Evolutionary conservation across 2,113 vertebrate genomes (phyloP).

Genomic region (Azemiops feae): DNA sequence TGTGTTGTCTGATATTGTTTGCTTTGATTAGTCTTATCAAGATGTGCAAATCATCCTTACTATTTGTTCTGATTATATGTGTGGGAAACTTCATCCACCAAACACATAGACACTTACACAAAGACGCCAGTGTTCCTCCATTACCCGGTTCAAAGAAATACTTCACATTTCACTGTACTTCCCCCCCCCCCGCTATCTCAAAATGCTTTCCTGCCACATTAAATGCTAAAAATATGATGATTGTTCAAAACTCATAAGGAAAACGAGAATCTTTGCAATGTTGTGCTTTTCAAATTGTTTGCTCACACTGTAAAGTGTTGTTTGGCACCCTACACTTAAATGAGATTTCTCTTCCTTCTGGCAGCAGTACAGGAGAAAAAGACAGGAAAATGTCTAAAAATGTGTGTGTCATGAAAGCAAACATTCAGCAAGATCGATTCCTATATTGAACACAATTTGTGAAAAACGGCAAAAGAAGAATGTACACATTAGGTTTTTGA

Average conservation of each 20-base stretch:
- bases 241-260: conserved; percentile 22
- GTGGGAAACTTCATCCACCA: neutral
- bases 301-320: neutral
- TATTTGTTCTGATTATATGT: neutral
- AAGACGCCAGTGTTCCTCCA: neutral
- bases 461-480: conserved; percentile 64
- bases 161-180: conserved; percentile 13
- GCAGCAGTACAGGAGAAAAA: conserved; percentile 18
- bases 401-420: conserved; percentile 43
- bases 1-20: no score
- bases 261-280: conserved; percentile 19
- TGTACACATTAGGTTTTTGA: conserved; percentile 58
- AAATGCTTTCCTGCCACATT: neutral
- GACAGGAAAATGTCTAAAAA: neutral
- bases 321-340: conserved; percentile 48
- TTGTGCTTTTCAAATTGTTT: conserved; percentile 20
- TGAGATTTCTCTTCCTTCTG: conserved; percentile 40
- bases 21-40: neutral
- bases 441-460: conserved; percentile 63
- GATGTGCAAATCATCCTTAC: conserved; percentile 15
- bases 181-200: no score
- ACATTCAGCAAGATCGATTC: conserved; percentile 58
- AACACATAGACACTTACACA: neutral
- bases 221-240: neutral
- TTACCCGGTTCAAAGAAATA: neutral